Evolutionary conservation across 2,888 invertebrate species (phyloP).

Genomic region (Pterobdella sp.): DNA sequence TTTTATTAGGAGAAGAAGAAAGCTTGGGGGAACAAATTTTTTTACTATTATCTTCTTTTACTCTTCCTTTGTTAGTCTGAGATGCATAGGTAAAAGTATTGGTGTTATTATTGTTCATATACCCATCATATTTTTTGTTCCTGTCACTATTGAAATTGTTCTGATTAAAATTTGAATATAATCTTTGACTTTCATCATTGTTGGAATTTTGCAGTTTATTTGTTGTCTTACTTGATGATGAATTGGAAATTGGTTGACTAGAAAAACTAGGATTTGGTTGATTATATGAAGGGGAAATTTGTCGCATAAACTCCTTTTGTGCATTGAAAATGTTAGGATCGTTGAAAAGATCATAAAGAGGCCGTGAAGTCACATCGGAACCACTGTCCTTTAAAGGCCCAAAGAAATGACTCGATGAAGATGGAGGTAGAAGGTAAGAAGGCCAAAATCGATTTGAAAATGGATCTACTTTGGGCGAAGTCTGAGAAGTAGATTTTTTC

Average conservation of each 20-base stretch:
- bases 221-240: neutral
- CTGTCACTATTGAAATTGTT: neutral
- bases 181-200: neutral
- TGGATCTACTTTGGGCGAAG: neutral
- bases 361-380: slow-evolving; percentile 17
- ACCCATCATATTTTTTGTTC: neutral
- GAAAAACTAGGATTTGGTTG: neutral
- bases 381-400: slow-evolving; percentile 22
- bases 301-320: neutral
- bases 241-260: neutral
- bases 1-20: neutral
- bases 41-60: neutral
- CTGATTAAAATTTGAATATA: neutral
- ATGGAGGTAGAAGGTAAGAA: slow-evolving; percentile 10
- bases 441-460: slow-evolving; percentile 14
- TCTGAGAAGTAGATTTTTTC: slow-evolving; percentile 8
- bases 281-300: neutral
- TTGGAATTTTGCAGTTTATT: neutral
- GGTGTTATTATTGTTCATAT: neutral
- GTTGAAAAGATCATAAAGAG: slow-evolving; percentile 7
- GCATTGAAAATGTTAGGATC: neutral
- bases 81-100: neutral
- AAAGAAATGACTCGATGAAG: slow-evolving; percentile 16
- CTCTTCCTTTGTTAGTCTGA: slow-evolving; percentile 2
- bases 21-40: slow-evolving; percentile 2